Evolutionary conservation across 2,888 invertebrate genomes (phyloP), one percentile per base, ranked within the genome.

Genomic region (Drosophila mayaguana): DNA sequence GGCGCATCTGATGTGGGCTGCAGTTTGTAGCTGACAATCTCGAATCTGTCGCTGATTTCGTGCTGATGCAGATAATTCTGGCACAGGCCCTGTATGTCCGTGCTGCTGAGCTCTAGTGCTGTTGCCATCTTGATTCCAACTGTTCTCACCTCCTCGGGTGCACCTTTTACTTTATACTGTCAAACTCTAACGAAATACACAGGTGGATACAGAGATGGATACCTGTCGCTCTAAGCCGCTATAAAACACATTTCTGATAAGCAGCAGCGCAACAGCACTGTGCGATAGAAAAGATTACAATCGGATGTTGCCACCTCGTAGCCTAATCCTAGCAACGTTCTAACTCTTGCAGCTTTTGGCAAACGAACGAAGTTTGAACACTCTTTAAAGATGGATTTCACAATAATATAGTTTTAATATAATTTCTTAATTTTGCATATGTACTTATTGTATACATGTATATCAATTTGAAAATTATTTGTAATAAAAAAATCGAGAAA

Each of bases 1-100:
- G 92, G 91, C 4, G 83, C 80, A 48, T 91, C 91, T 4, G 88
- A 90, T 1, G 86, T 82, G 7, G 83, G 77, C 6, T 80, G 81
- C 0, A 91, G 62, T 1, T 85, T 66, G 50, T 90, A 92, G 53
- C 80, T 83, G 1, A 91, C 54, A 0, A 92, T 75, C 34, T 90
- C 72, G 11, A 89, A 82, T 1, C 57, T 63, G 3, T 64, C 43
- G 20, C 16, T 54, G 5, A 69, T 60, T n/a, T 76, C 57, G 60
- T 80, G 76, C 50, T 79, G 76, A 7, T 72, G 61, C 28, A 84
- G 70, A 50, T 89, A 90, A 2, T 72, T 81, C 64, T 80, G 77
- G 55, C 91, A 91, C 16, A 91, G 53, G 20, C 84, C 83, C 48
- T 83, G 80, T 2, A 91, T 75, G 4, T 89, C 87, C 16, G 51